Percentiles rank a stretch among this genome's conserved stretches.
Evolutionary conservation across 2,797 vertebrate species (phyloP).

Genomic region (Spheniscus humboldti): DNA sequence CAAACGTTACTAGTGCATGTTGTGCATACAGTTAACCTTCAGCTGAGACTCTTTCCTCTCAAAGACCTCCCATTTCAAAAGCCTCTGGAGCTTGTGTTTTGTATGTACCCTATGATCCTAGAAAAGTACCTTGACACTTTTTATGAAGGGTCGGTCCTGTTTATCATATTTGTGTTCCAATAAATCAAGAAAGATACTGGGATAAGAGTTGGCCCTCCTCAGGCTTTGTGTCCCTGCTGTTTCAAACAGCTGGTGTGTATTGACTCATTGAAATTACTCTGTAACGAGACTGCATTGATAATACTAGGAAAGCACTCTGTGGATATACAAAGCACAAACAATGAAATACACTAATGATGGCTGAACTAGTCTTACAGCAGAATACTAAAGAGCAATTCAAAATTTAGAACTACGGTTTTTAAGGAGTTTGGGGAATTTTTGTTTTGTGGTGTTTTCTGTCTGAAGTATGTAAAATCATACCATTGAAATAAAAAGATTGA

Average conservation of each 20-base stretch:
- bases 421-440: neutral
- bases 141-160: neutral
- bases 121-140: neutral
- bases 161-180: neutral
- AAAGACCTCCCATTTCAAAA: neutral
- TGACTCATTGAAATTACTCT: neutral
- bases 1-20: neutral
- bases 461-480: conserved; percentile 1
- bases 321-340: neutral
- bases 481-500: conserved; percentile 1
- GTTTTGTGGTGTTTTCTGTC: neutral
- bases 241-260: neutral
- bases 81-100: neutral
- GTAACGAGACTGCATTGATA: neutral
- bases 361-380: neutral
- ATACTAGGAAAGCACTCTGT: neutral
- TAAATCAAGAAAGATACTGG: neutral
- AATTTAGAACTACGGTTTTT: neutral
- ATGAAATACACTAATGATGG: neutral
- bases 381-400: neutral
- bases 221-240: neutral
- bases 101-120: neutral
- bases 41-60: neutral
- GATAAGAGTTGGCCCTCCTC: neutral
- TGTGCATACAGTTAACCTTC: neutral